Evolutionary conservation across 2,113 vertebrate species (phyloP).

Genomic region (Coregonus clupeaformis): DNA sequence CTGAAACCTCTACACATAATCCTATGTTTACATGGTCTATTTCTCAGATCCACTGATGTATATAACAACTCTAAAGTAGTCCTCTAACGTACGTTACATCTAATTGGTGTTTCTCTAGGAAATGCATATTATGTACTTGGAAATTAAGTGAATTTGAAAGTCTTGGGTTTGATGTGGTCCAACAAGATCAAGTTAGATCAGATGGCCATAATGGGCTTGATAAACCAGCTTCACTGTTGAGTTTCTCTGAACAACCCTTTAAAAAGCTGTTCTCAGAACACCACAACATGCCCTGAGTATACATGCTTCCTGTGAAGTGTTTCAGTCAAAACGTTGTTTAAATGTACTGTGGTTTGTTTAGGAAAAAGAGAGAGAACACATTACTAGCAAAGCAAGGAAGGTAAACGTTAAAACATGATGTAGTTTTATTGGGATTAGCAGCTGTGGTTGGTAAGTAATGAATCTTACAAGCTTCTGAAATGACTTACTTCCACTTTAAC

Average conservation of each 20-base stretch:
- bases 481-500: no score
- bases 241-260: neutral
- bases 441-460: no score
- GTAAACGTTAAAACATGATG: no score
- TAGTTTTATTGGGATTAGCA: no score
- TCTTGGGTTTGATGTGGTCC: neutral
- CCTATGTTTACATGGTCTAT: no score
- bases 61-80: neutral
- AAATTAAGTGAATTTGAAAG: neutral
- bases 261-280: neutral
- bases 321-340: slow-evolving; percentile 2
- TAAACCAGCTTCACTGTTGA: neutral
- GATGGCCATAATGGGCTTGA: neutral
- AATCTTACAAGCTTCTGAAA: no score
- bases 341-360: neutral
- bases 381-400: no score
- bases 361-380: no score
- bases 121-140: neutral
- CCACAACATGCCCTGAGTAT: neutral
- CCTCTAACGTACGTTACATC: neutral
- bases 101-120: neutral
- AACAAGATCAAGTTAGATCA: neutral
- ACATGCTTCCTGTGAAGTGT: neutral
- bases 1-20: no score
- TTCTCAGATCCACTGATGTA: neutral